Conservation (phyloP, 35 echinoderm and acorn worm species). For the Ophioderma brevispina region DNA sequence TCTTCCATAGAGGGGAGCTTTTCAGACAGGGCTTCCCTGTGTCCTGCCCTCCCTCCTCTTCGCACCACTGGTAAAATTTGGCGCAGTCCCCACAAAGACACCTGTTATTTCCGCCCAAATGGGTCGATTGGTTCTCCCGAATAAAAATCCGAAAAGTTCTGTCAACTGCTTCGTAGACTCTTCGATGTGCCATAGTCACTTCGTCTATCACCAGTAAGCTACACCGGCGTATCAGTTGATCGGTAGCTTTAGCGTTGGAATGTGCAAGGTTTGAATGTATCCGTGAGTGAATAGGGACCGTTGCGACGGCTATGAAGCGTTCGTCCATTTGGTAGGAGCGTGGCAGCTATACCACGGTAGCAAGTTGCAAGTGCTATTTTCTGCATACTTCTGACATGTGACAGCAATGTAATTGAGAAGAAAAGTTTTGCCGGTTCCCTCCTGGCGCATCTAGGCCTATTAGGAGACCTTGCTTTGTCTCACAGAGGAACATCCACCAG, state of each 20-base stretch:
- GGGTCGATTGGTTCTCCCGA: not conserved
- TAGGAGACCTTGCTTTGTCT: not conserved
- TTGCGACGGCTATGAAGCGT: slow-evolving; percentile 25
- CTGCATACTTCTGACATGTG: not conserved
- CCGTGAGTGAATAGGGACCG: not conserved
- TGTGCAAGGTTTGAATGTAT: slow-evolving; percentile 21
- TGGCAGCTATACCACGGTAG: too few species aligned
- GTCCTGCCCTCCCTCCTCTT: not conserved
- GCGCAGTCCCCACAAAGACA: not conserved
- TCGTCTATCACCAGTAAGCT: slow-evolving; percentile 11
- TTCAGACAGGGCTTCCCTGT: not conserved
- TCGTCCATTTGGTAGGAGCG: not conserved
- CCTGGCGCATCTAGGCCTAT: not conserved
- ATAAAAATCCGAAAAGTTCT: not conserved
- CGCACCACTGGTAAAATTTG: slow-evolving; percentile 42
- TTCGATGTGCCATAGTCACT: slow-evolving; percentile 28
- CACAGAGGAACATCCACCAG: not conserved
- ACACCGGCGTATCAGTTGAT: not conserved
- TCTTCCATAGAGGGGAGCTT: not conserved
- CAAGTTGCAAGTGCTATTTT: too few species aligned
- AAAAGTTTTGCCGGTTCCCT: not conserved
- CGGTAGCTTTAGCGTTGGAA: not conserved
- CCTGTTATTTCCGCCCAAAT: not conserved
- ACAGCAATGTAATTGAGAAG: not conserved
- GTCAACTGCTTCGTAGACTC: slow-evolving; percentile 14